phyloP scores from a whole-genome alignment of 2,797 vertebrate species.

The Lutjanus campechanus region DNA sequence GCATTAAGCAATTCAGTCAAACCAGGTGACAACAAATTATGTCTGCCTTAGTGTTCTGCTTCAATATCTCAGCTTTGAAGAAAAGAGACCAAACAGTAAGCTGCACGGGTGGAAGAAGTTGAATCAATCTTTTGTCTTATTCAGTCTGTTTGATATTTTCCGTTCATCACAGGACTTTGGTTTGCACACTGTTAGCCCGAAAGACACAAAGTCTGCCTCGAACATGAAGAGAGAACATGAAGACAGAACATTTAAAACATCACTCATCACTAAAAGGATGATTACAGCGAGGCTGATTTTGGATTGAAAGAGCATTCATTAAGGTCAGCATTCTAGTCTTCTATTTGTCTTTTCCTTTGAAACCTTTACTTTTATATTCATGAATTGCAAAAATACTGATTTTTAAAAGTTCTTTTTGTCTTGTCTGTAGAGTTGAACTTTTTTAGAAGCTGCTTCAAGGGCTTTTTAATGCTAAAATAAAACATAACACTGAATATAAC shows the following conservation, averaged over 20 bases:
- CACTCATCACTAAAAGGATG: not conserved
- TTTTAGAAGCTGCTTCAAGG: not conserved
- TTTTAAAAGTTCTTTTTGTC: not conserved
- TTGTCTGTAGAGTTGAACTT: not conserved
- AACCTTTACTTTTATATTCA: slow-evolving; percentile 1
- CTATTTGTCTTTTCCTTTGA: not conserved
- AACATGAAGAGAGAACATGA: slow-evolving; percentile 5
- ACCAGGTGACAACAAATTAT: not conserved
- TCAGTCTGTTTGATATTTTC: slow-evolving; percentile 12
- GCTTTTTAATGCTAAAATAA: not conserved
- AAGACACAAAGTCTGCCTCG: not conserved
- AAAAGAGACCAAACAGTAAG: not conserved
- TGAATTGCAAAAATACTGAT: not conserved
- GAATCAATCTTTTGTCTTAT: not conserved
- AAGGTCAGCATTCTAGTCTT: not conserved
- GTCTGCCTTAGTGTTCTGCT: not conserved
- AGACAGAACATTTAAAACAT: not conserved
- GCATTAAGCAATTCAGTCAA: not conserved
- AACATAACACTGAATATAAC: not conserved
- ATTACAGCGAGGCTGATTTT: not conserved
- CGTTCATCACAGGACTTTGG: not conserved
- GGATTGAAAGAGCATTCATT: not conserved
- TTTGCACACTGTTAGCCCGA: not conserved
- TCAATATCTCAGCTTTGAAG: not conserved
- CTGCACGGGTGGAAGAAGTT: not conserved